Conservation (phyloP, 2,888 invertebrate genomes). For the Actias luna region DNA sequence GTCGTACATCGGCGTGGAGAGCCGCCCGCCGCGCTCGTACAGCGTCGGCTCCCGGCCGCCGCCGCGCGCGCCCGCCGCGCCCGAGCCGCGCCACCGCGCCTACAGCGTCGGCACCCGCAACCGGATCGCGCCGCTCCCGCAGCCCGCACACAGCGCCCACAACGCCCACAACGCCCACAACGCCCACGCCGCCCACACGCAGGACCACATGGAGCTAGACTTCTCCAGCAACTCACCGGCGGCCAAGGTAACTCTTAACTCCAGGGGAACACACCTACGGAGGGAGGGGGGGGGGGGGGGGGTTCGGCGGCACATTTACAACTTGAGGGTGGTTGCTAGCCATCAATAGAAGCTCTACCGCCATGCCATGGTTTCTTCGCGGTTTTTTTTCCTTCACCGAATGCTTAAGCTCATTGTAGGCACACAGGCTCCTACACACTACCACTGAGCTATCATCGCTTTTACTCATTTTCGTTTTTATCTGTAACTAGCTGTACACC, state of each 20-base stretch:
- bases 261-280: no score
- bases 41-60: slow-evolving; percentile 72
- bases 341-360: no score
- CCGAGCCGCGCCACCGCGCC: slow-evolving; percentile 84
- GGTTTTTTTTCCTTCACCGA: no score
- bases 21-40: slow-evolving; percentile 75
- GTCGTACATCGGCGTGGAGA: slow-evolving; percentile 87
- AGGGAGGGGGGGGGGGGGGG: no score
- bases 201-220: slow-evolving; percentile 91
- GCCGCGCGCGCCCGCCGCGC: slow-evolving; percentile 49
- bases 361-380: no score
- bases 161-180: slow-evolving; percentile 37
- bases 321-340: no score
- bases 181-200: slow-evolving; percentile 68
- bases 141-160: slow-evolving; percentile 50
- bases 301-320: no score
- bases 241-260: slow-evolving; percentile 37
- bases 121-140: slow-evolving; percentile 28
- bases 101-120: slow-evolving; percentile 86
- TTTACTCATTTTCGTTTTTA: no score
- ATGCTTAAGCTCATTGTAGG: no score
- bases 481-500: no score
- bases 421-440: no score
- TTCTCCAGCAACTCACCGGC: slow-evolving; percentile 59
- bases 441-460: no score